phyloP scores from a whole-genome alignment of 2,797 vertebrate genomes.

The Paramormyrops hopkinsi region DNA sequence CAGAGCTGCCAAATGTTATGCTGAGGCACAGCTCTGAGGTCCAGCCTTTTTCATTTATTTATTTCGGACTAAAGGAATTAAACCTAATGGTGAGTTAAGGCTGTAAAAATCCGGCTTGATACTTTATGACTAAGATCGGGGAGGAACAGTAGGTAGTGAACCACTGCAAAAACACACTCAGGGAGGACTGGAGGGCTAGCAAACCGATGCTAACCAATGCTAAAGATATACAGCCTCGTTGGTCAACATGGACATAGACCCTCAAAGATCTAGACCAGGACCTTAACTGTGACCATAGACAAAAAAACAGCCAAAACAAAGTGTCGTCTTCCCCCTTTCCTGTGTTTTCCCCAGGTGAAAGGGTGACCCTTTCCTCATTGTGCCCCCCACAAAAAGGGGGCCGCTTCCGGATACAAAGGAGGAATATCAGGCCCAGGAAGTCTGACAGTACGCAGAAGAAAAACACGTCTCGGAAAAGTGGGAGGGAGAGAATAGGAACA shows the following conservation, averaged over 20 bases:
- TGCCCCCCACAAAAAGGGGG: slow-evolving; percentile 46
- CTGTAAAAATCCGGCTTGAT: neutral
- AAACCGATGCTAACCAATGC: neutral
- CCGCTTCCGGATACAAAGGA: slow-evolving; percentile 62
- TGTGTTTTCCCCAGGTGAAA: slow-evolving; percentile 65
- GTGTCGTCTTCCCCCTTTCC: slow-evolving; percentile 35
- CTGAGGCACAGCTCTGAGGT: neutral
- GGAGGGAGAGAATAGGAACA: slow-evolving; percentile 58
- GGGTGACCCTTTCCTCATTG: slow-evolving; percentile 56
- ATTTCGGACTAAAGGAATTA: neutral
- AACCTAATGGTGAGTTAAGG: neutral
- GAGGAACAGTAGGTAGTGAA: neutral
- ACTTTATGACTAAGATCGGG: neutral
- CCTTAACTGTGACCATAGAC: slow-evolving; percentile 59
- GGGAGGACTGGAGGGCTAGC: neutral
- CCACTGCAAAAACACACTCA: neutral
- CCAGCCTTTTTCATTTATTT: neutral
- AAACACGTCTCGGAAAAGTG: slow-evolving; percentile 57
- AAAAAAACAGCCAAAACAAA: slow-evolving; percentile 29
- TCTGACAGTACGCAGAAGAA: slow-evolving; percentile 58
- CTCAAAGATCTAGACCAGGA: slow-evolving; percentile 47
- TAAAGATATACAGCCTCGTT: neutral
- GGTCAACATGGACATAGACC: neutral
- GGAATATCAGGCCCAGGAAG: slow-evolving; percentile 67
- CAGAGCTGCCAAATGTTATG: neutral